Base-by-base conservation (phyloP, 1,140 invertebrate genomes). In the Megathymus violae region DNA sequence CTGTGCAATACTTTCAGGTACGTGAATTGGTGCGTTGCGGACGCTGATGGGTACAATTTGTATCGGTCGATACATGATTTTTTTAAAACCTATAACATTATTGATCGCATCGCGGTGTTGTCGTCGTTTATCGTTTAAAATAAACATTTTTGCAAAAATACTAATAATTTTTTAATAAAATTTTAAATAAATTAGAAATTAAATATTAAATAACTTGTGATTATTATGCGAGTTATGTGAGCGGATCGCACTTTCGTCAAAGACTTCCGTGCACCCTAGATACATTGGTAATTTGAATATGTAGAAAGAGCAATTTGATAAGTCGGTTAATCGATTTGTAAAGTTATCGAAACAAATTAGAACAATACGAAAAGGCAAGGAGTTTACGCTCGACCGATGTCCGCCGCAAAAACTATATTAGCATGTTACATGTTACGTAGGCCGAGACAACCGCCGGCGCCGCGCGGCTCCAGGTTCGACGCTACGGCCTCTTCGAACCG, bases 1-100 rank as follows among this genome's bases (percentile, higher is more conserved):
- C 74, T 65, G 74, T 67, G 70, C 68, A 69, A 76, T 59, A 68
- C 61, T 68, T 70, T 71, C 77, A 82, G 77, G 79, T 82, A 69
- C 34, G 76, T 43, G 52, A 74, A 72, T 63, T 54, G 64, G 73
- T 71, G 69, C 69, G 60, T 68, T 40, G 19, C 44, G 44, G 31
- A 36, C 7, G 17, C 22, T 54, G 56, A 38, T 60, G 40, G 47
- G 34, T 13, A 22, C 52, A 46, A 38, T 1, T 15, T 38, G 46
- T 56, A 31, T 31, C 14, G 22, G 22, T 25, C 25, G 22, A 16
- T 16, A 44, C 9, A 19, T 34, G 6, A 13, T 46, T 46, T 47
- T 46, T 16, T n/a, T n/a, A n/a, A 34, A 36, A 31, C 7, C 52
- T 19, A 38, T 22, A 10, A 47, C 43, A 56, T 44, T 11, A 31